Percentiles rank a stretch among this genome's conserved stretches.
These are phyloP conservation scores for Lethocerus indicus DNA, from an alignment of 1,140 invertebrate species.

Conservation along the genomic window DNA sequence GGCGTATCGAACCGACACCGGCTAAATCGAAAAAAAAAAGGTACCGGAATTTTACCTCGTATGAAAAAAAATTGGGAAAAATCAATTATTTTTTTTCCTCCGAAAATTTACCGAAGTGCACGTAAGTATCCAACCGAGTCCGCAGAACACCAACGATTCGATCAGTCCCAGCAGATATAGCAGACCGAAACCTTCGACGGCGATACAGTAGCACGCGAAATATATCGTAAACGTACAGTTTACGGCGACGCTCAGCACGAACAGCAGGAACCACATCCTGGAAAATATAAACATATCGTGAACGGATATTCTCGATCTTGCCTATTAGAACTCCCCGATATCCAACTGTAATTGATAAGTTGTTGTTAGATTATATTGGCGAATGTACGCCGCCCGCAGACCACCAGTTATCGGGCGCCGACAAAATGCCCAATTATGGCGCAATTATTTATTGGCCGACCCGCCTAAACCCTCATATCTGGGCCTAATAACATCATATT, in stretches of 20 bases:
- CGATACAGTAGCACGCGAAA: conserved; percentile 72
- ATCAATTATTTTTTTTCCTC: not conserved
- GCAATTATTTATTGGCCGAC: no score
- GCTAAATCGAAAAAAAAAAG: not conserved
- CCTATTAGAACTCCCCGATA: no score
- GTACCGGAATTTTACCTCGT: not conserved
- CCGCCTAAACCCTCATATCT: no score
- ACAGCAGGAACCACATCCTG: conserved; percentile 81
- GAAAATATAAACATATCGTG: conserved; percentile 24
- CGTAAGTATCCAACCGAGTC: conserved; percentile 69
- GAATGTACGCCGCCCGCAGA: no score
- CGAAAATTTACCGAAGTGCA: conserved; percentile 61
- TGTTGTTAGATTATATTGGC: no score
- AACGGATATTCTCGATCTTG: no score
- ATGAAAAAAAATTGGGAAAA: not conserved
- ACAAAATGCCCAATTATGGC: no score
- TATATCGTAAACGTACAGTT: conserved; percentile 76
- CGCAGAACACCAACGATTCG: conserved; percentile 67
- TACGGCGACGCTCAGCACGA: conserved; percentile 68
- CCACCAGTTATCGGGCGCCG: no score
- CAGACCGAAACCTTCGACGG: conserved; percentile 67
- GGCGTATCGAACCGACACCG: not conserved
- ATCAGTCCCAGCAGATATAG: conserved; percentile 61
- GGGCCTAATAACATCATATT: no score
- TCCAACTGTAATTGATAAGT: no score